These are phyloP conservation scores for Piaya cayana DNA, from an alignment of 2,113 vertebrate genomes.

Conservation along the genomic window DNA sequence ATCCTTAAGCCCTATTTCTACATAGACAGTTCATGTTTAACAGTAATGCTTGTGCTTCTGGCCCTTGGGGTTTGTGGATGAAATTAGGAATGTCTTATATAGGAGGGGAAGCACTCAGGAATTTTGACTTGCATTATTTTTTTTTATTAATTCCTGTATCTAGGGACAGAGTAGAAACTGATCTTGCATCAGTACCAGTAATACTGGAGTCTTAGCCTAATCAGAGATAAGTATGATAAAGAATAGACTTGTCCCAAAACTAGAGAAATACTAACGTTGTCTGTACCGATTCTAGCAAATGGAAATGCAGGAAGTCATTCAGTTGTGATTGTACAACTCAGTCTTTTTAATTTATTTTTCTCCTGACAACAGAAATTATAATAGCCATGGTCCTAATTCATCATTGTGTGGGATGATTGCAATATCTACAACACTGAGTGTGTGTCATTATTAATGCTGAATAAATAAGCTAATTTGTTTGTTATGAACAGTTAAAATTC, in stretches of 20 bases:
- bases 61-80: neutral
- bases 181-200: neutral
- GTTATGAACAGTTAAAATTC: neutral
- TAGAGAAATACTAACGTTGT: neutral
- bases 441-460: neutral
- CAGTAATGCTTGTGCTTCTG: neutral
- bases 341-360: neutral
- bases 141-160: neutral
- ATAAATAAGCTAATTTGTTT: slow-evolving; percentile 53
- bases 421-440: neutral
- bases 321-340: neutral
- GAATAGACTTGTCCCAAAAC: neutral
- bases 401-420: neutral
- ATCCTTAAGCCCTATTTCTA: neutral
- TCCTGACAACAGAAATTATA: neutral
- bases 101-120: neutral
- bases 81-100: neutral
- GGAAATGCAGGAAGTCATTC: neutral
- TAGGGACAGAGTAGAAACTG: neutral
- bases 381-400: neutral
- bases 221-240: neutral
- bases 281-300: neutral
- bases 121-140: neutral
- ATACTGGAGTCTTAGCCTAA: neutral
- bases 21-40: neutral